phyloP scores from a whole-genome alignment of 1,140 invertebrate genomes.

The Cecropterus lyciades region DNA sequence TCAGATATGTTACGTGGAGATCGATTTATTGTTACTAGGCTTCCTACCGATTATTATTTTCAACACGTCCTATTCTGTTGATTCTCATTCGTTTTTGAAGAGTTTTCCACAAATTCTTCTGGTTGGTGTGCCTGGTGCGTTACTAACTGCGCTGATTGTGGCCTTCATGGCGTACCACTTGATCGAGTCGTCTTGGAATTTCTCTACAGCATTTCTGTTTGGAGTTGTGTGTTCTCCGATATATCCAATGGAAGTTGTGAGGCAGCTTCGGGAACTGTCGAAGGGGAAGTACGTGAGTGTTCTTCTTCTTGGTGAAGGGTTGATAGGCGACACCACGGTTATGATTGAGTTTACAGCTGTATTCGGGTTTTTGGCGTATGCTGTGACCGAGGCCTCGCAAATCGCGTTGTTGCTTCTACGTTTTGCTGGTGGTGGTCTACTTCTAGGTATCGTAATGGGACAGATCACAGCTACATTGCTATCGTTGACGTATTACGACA shows the following conservation, averaged over 20 bases:
- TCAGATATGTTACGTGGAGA: conserved; percentile 62
- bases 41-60: conserved; percentile 68
- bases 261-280: conserved; percentile 61
- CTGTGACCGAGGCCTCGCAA: conserved; percentile 60
- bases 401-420: conserved; percentile 60
- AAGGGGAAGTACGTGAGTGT: conserved; percentile 73
- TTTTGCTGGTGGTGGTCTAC: conserved; percentile 64
- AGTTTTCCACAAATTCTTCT: conserved; percentile 70
- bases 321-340: conserved; percentile 69
- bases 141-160: conserved; percentile 59
- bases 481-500: conserved; percentile 70
- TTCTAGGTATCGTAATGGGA: conserved; percentile 65
- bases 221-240: conserved; percentile 71
- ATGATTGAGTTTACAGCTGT: conserved; percentile 74
- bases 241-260: conserved; percentile 71
- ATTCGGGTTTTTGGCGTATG: conserved; percentile 65
- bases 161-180: conserved; percentile 71
- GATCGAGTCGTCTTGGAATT: conserved; percentile 68
- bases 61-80: conserved; percentile 65
- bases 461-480: conserved; percentile 55
- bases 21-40: conserved; percentile 55
- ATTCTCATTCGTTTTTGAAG: conserved; percentile 70
- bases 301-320: conserved; percentile 67
- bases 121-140: conserved; percentile 63
- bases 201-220: conserved; percentile 63